Percentiles rank a stretch among this genome's conserved stretches.
phyloP scores from a whole-genome alignment of 2,113 vertebrate genomes.

The Todiramphus saurophagus region DNA sequence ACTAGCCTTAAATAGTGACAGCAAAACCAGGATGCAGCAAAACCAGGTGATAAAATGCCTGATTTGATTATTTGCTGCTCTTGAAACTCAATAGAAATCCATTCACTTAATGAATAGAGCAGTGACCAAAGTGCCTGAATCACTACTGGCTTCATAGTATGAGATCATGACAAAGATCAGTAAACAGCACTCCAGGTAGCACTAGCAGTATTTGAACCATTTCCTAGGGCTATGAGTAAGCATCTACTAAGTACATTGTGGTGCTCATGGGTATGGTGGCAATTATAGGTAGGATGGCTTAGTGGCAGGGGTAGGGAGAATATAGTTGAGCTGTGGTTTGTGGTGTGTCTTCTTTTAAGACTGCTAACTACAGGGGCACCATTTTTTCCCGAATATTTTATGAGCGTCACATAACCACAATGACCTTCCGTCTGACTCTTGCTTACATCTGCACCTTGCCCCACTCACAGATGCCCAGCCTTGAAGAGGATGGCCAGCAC shows the following conservation, averaged over 20 bases:
- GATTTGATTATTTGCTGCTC: neutral
- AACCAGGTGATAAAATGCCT: neutral
- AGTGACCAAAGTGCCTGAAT: neutral
- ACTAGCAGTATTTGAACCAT: neutral
- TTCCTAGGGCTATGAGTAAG: neutral
- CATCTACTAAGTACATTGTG: neutral
- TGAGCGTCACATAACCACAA: neutral
- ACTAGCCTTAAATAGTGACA: neutral
- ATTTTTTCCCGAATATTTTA: neutral
- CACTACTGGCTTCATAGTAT: neutral
- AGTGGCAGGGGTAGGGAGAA: neutral
- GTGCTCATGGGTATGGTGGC: neutral
- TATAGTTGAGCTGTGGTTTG: neutral
- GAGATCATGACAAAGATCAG: neutral
- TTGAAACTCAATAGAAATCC: neutral
- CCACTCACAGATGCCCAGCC: neutral
- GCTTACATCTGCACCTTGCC: neutral
- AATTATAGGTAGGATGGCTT: neutral
- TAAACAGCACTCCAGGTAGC: neutral
- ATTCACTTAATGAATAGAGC: neutral
- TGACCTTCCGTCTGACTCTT: neutral
- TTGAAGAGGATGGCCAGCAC: neutral
- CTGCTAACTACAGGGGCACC: neutral
- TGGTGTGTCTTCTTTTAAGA: neutral
- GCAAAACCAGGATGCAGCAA: neutral